Base-by-base conservation (phyloP, 2,888 invertebrate species). In the Erebia palarica region DNA sequence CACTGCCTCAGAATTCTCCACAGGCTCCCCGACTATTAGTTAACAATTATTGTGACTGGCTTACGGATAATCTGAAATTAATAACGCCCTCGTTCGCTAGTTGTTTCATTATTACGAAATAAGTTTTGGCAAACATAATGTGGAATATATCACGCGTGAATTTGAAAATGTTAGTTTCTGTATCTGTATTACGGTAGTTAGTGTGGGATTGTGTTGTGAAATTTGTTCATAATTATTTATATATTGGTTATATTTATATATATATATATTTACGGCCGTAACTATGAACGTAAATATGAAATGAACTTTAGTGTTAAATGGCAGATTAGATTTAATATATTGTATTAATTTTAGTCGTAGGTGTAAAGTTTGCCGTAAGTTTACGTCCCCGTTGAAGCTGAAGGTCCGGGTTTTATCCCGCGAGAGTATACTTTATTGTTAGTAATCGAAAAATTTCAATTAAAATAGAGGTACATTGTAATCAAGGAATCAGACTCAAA, bases 1-100 rank as follows among this genome's bases (percentile, higher is more conserved):
- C 55, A 18, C 18, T 16, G 1, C 11, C 3, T 3, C 16, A 55
- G 9, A 18, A 18, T 55, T 55, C 10, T 3, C 18, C 10, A 55
- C 55, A 9, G 55, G 18, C 16, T 55, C 55, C 18, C 16, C 3
- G 9, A 18, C 10, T 10, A 18, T 77, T 71, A 71, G 75, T 74
- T 74, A 72, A 75, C 75, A 76, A 75, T 73, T 71, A 75, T 73
- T 71, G 75, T 68, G 66, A 70, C 65, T 59, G 73, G 72, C 65
- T 70, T 68, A 75, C 68, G 71, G 73, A 75, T 78, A 77, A 76
- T 75, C 76, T 72, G 75, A 74, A 71, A 76, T 77, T 77, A 76
- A 78, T 78, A 78, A 74, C 60, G 44, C 60, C 53, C 65, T 65
- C 60, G 60, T 68, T 67, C 47, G 57, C 58, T 55, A 55, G 65